Percentiles rank a stretch among this genome's conserved stretches.
Conservation (phyloP, 2,888 invertebrate species). For the Caenorhabditis panamensis region DNA sequence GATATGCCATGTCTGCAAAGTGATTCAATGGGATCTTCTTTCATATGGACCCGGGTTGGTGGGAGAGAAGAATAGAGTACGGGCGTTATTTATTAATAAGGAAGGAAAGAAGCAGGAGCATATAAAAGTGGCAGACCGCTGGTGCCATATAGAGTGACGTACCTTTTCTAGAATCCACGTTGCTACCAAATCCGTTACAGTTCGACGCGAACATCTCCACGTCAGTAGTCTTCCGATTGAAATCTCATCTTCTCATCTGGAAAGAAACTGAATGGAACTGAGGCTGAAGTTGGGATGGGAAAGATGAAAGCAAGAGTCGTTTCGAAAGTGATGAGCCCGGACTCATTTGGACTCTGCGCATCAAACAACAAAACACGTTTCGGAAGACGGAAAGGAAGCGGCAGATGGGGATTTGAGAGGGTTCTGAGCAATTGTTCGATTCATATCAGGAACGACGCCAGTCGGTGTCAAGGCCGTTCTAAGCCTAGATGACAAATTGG, state of each 20-base stretch:
- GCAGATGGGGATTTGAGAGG: neutral
- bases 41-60: neutral
- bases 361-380: slow-evolving; percentile 10
- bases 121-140: slow-evolving; percentile 10
- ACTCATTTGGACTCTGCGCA: slow-evolving; percentile 12
- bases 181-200: slow-evolving; percentile 20
- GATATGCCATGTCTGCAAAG: slow-evolving; percentile 34
- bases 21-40: neutral
- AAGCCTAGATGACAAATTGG: no score
- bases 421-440: neutral
- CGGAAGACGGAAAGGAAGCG: neutral
- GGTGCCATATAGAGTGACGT: neutral
- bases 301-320: slow-evolving; percentile 5
- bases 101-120: no score
- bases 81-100: slow-evolving; percentile 46
- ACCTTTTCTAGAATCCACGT: slow-evolving; percentile 35
- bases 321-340: slow-evolving; percentile 7
- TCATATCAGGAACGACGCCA: neutral
- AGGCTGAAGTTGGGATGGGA: neutral
- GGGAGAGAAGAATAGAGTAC: slow-evolving; percentile 17
- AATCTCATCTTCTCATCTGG: slow-evolving; percentile 32
- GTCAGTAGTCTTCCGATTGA: slow-evolving; percentile 28
- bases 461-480: neutral
- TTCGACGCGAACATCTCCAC: slow-evolving; percentile 26
- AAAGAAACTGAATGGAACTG: neutral